Evolutionary conservation across 2,888 invertebrate species (phyloP), one percentile per base, ranked within the genome.

Genomic region (Melanostoma scalare): DNA sequence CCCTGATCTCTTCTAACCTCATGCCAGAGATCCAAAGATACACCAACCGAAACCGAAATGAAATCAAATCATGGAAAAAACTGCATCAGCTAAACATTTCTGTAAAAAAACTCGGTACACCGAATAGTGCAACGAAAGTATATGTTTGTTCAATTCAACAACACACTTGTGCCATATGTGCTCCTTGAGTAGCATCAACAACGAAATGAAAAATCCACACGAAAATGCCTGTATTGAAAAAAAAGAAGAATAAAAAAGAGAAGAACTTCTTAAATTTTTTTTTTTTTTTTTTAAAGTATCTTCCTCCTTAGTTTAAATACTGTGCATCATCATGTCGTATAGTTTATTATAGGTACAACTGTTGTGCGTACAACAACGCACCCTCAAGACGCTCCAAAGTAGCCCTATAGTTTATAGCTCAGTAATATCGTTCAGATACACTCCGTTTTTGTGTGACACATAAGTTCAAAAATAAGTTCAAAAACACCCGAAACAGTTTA

Each of bases 101-200:
- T 10, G 50, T 38, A 48, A 50, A 48, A 48, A 56, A 74, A 74
- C 72, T 82, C 56, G 56, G 56, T 65, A 73, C 68, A 68, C 58
- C 72, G 68, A 36, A 38, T 46, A 78, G 46, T 65, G 78, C 52
- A 82, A 52, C 52, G 73, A 71, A 79, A 84, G 71, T 71, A 69
- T 78, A 46, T 46, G 48, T 36, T 48, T 30, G 75, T 72, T 82
- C 73, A 67, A 67, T 74, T 65, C 86, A 85, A 87, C 89, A 89
- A 87, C 89, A 89, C 88, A 88, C 88, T 88, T 88, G 89, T 86
- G 88, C 88, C 90, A 90, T 89, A 87, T 90, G 90, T 89, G 89
- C 87, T 88, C 71, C 65, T 67, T 61, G 75, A 78, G 63, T 65
- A 56, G 50, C 61, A 65, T 35, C 58, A 46, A 58, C 65, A 52